These are phyloP conservation scores for Eristalis tenax DNA, from an alignment of 2,888 invertebrate genomes.

Conservation along the genomic window DNA sequence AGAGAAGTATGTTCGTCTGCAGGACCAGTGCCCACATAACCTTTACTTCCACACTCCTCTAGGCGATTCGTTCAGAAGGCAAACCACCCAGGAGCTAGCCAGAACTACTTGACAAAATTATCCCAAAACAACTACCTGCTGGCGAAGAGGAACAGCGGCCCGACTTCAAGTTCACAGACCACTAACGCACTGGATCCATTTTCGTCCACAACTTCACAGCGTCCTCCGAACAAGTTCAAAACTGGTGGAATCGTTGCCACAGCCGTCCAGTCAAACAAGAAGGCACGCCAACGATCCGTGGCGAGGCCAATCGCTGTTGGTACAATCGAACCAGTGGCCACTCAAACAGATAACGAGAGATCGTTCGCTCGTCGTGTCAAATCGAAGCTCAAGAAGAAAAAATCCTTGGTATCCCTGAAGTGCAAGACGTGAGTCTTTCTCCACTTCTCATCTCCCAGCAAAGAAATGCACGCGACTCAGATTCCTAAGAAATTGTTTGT, in stretches of 20 bases:
- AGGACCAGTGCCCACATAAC: not conserved
- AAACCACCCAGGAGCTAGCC: not conserved
- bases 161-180: slow-evolving; percentile 64
- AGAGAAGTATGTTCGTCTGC: not conserved
- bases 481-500: not conserved
- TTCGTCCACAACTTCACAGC: slow-evolving; percentile 49
- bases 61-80: not conserved
- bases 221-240: slow-evolving; percentile 81
- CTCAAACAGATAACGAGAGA: slow-evolving; percentile 82
- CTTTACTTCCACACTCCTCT: not conserved
- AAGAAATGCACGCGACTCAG: not conserved
- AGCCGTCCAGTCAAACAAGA: slow-evolving; percentile 77
- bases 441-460: not conserved
- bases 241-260: slow-evolving; percentile 85
- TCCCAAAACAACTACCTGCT: not conserved
- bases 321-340: slow-evolving; percentile 27
- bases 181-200: slow-evolving; percentile 52
- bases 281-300: slow-evolving; percentile 64
- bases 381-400: slow-evolving; percentile 78
- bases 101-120: not conserved
- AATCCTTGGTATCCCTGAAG: slow-evolving; percentile 51
- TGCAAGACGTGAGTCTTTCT: slow-evolving; percentile 27
- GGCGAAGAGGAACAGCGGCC: slow-evolving; percentile 79
- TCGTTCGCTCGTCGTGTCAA: slow-evolving; percentile 79
- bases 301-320: slow-evolving; percentile 31